Percentiles rank a stretch among this genome's conserved stretches.
Evolutionary conservation across 2,113 vertebrate species (phyloP).

Genomic region (Chaetodon trifascialis): DNA sequence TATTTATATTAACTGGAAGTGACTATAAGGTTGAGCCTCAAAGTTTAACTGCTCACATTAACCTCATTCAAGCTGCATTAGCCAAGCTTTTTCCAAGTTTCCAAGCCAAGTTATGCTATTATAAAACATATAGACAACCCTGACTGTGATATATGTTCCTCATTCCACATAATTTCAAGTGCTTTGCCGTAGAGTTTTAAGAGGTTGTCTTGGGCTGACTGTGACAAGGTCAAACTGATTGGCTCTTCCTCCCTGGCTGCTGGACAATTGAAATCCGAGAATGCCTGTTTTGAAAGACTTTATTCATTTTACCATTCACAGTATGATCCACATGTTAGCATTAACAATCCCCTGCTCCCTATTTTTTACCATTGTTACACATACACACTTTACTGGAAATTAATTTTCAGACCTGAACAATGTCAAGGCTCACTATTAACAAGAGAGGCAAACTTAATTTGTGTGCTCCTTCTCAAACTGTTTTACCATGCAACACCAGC

Average conservation of each 20-base stretch:
- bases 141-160: constrained; percentile 18
- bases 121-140: constrained; percentile 29
- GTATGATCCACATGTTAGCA: constrained; percentile 35
- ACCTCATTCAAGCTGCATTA: background rate
- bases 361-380: constrained; percentile 4
- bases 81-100: constrained; percentile 20
- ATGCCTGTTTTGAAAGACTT: constrained; percentile 2
- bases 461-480: constrained; percentile 66
- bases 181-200: constrained; percentile 33
- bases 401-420: constrained; percentile 85
- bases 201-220: constrained; percentile 10
- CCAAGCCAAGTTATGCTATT: constrained; percentile 16
- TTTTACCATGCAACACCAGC: constrained; percentile 78
- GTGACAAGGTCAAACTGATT: constrained; percentile 37
- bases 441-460: constrained; percentile 80
- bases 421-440: constrained; percentile 81
- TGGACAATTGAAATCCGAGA: constrained; percentile 46
- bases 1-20: constrained; percentile 23
- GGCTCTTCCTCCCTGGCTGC: background rate
- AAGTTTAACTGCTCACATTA: constrained; percentile 34
- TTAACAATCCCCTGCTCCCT: background rate
- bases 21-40: constrained; percentile 8
- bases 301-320: constrained; percentile 13
- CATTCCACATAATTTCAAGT: constrained; percentile 37
- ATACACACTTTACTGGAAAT: constrained; percentile 71